phyloP scores from a whole-genome alignment of 2,113 vertebrate species.

The Hirundichthys speculiger region DNA sequence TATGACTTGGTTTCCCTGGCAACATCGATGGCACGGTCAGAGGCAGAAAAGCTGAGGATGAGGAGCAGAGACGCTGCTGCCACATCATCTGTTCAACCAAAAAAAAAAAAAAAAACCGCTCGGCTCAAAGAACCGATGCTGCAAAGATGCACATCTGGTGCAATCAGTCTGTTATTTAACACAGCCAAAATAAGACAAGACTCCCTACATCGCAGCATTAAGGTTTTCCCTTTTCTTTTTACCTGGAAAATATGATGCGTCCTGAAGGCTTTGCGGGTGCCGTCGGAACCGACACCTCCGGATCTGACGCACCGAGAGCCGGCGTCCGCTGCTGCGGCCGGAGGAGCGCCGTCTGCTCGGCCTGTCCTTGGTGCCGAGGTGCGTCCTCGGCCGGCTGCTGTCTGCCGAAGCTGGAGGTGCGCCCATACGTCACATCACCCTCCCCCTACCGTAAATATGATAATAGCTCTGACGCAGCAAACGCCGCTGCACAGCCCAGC shows the following conservation, averaged over 20 bases:
- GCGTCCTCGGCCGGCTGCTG: conserved; percentile 52
- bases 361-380: conserved; percentile 54
- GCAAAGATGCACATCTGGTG: neutral
- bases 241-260: conserved; percentile 26
- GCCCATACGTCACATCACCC: conserved; percentile 50
- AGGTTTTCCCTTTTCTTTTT: neutral
- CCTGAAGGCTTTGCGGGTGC: neutral
- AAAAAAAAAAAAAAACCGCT: neutral
- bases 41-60: neutral
- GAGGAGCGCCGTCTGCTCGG: conserved; percentile 26
- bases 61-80: conserved; percentile 15
- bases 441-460: conserved; percentile 67
- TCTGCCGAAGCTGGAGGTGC: conserved; percentile 72
- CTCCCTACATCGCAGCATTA: neutral
- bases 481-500: neutral
- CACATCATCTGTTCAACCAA: conserved; percentile 40
- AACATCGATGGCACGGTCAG: neutral
- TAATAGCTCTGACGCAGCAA: conserved; percentile 39
- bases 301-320: conserved; percentile 1
- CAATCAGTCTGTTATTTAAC: too few relatives aligned
- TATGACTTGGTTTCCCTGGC: conserved; percentile 11
- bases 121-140: neutral
- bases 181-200: neutral
- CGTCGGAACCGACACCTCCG: neutral
- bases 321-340: conserved; percentile 12